Evolutionary conservation across 2,888 invertebrate species (phyloP).

Genomic region (Embidobia sp.): DNA sequence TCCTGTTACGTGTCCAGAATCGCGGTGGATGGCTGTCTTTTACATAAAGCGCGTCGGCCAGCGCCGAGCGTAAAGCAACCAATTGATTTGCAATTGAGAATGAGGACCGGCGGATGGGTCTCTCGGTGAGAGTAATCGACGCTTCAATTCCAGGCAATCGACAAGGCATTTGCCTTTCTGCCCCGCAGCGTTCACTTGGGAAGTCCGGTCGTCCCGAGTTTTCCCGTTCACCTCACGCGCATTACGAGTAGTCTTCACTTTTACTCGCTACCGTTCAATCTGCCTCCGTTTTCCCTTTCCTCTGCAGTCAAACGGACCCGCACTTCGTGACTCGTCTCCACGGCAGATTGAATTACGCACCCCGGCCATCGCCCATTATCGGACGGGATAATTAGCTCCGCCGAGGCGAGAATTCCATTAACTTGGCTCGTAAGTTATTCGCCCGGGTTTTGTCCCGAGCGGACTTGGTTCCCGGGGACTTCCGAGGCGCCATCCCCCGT

Average conservation of each 20-base stretch:
- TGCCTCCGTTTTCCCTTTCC: slow-evolving; percentile 48
- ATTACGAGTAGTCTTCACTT: slow-evolving; percentile 64
- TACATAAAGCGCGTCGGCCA: no score
- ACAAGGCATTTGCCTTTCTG: slow-evolving; percentile 67
- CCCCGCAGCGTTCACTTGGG: slow-evolving; percentile 66
- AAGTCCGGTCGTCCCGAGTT: slow-evolving; percentile 48
- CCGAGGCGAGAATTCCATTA: neutral
- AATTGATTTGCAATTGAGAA: slow-evolving; percentile 47
- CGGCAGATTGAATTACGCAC: slow-evolving; percentile 10
- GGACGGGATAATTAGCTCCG: slow-evolving; percentile 49
- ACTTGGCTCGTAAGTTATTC: no score
- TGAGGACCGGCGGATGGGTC: slow-evolving; percentile 24
- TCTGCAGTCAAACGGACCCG: slow-evolving; percentile 27
- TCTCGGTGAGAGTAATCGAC: slow-evolving; percentile 56
- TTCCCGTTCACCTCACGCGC: slow-evolving; percentile 61
- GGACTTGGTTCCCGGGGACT: no score
- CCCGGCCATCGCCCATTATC: slow-evolving; percentile 40
- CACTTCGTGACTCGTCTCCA: slow-evolving; percentile 2
- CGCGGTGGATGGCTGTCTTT: slow-evolving; percentile 3
- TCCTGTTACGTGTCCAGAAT: slow-evolving; percentile 11
- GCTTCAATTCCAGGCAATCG: slow-evolving; percentile 25
- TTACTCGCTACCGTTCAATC: slow-evolving; percentile 57
- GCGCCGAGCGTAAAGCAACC: slow-evolving; percentile 29
- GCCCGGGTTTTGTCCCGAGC: no score
- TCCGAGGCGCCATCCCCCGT: no score